Base-by-base conservation (phyloP, 1,140 invertebrate species). In the Lerema accius region DNA sequence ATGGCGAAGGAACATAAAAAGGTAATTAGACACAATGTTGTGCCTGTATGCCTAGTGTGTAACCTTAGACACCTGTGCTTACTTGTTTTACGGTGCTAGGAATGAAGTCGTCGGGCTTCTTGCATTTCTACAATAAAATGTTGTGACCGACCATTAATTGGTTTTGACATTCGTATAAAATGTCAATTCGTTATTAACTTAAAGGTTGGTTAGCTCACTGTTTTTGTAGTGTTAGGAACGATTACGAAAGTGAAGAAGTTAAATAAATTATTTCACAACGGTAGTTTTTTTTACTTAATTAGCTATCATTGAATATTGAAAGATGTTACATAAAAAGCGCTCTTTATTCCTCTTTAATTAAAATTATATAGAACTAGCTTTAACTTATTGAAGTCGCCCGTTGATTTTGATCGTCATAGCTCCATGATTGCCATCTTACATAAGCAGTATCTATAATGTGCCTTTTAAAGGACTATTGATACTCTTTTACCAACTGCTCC, bases 21-120 rank as follows among this genome's bases (percentile, higher is more conserved):
- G 16, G 17, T 42, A 55, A 55, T 55, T 55, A 55, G 50, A 55
- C 50, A 42, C 19, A 26, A 23, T 51, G 49, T 51, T 17, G 32
- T 16, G 14, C n/a, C 3, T 37, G 0, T 4, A 23, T 19, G 3
- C 32, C 50, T n/a, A n/a, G n/a, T n/a, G n/a, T n/a, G 66, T 59
- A 59, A 48, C 61, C 46, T 53, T 53, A 51, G 40, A 66, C 69
- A 71, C 65, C 69, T 71, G 69, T 58, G 39, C 28, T 26, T 43
- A 39, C 37, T 42, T 13, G 39, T 59, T 60, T 67, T 59, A 65
- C 58, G 58, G 32, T 71, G 67, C 69, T 42, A 53, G 40, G 69
- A 71, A 71, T 49, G 58, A 43, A 56, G 58, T 53, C 58, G 50
- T 23, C 49, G 39, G 43, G 39, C 23, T 16, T 32, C 15, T 32